Evolutionary conservation across 2,888 invertebrate genomes (phyloP).

Genomic region (Polietes domitor): DNA sequence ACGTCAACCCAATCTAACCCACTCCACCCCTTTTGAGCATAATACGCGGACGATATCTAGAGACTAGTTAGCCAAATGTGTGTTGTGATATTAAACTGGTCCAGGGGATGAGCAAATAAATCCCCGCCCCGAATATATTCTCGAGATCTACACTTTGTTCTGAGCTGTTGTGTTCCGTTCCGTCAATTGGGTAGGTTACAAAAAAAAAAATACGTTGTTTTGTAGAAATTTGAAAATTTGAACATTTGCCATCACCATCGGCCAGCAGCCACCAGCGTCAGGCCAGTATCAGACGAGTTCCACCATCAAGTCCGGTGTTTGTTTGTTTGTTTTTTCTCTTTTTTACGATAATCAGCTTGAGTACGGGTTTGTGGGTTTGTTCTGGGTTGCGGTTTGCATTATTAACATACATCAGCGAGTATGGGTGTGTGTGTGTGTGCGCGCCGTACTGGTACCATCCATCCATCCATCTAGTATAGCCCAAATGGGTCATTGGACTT

Average conservation of each 20-base stretch:
- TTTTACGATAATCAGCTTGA: neutral
- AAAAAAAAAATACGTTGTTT: neutral
- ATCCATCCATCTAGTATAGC: neutral
- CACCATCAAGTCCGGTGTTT: neutral
- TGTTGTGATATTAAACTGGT: neutral
- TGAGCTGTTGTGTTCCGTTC: too few relatives aligned
- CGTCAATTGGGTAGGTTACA: neutral
- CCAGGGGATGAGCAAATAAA: neutral
- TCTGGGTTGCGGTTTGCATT: slow-evolving; percentile 19
- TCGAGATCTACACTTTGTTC: neutral
- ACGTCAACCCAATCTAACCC: neutral
- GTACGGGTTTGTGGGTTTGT: neutral
- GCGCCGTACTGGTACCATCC: neutral
- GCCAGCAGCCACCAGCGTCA: neutral
- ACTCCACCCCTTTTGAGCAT: neutral
- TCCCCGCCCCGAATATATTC: neutral
- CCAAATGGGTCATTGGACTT: slow-evolving; percentile 78
- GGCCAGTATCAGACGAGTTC: neutral
- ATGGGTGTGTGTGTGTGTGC: neutral
- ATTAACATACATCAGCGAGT: neutral
- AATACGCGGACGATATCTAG: neutral
- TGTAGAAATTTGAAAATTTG: neutral
- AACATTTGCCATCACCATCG: neutral
- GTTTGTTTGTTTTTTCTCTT: neutral
- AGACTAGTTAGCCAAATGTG: neutral